Base-by-base conservation (phyloP, 2,113 vertebrate genomes). In the Hippocampus guttulatus region DNA sequence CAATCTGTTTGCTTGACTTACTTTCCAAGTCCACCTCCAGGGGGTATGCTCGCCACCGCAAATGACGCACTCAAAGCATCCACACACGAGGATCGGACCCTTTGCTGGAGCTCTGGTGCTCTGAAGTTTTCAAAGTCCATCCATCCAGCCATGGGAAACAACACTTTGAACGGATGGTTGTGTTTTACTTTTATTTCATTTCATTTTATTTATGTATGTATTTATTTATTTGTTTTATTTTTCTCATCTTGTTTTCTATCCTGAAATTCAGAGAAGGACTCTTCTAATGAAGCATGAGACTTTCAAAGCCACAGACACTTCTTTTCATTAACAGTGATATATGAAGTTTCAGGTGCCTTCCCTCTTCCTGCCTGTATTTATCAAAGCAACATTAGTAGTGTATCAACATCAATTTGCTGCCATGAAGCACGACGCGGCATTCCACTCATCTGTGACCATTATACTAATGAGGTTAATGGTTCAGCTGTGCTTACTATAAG, bases 381-480 rank as follows among this genome's bases (percentile, higher is more conserved):
- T 90, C 89, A 90, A 83, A 87, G 85, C 82, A 87, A 87, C 88
- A 88, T 87, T 88, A 90, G 85, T 85, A 87, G 88, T 82, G 88
- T 88, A 87, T 89, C 86, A 88, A 83, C 86, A 91, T 91, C 91
- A 92, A 90, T 91, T 91, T 91, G 89, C 87, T 83, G 85, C 88
- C 86, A 89, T 85, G 89, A 88, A 87, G 87, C 87, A 87, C 83
- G 84, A 84, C 81, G 82, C 80, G 82, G 84, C 85, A 89, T 91
- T 90, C 87, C 88, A 87, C 87, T 88, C 86, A 88, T 88, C 88
- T 90, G 89, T 89, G 89, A 92, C 88, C 87, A 88, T 88, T 85
- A 88, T 90, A 88, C 88, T 90, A 90, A 91, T 89, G 88, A 91
- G 89, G 90, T 88, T 88, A 90, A 91, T 90, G 91, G 89, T 90